Percentiles rank a stretch among this genome's conserved stretches.
Evolutionary conservation across 2,888 invertebrate species (phyloP).

Genomic region (Labia minor): DNA sequence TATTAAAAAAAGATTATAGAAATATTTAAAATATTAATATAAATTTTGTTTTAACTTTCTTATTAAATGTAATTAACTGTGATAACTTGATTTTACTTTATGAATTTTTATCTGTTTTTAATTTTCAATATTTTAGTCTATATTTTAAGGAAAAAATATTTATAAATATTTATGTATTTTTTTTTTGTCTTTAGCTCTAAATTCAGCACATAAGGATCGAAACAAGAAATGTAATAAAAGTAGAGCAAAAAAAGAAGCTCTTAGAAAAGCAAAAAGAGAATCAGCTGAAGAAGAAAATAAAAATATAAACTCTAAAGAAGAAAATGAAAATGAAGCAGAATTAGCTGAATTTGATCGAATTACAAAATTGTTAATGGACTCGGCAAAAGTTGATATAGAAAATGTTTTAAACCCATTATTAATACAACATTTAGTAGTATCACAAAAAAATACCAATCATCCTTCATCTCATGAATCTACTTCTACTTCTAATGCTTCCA

Average conservation of each 20-base stretch:
- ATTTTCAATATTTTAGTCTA: too few species aligned
- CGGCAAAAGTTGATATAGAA: background rate
- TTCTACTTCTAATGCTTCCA: background rate
- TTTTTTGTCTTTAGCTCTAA: background rate
- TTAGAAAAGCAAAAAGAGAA: background rate
- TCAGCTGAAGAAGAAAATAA: background rate
- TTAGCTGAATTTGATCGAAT: constrained; percentile 2
- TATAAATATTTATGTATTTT: too few species aligned
- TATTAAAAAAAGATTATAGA: too few species aligned
- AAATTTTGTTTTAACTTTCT: too few species aligned
- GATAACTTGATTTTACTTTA: too few species aligned
- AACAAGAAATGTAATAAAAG: constrained; percentile 3
- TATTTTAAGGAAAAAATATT: too few species aligned
- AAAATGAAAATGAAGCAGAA: background rate
- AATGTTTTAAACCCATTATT: background rate
- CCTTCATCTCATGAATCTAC: background rate
- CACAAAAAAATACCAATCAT: background rate
- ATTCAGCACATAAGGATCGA: background rate
- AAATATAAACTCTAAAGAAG: background rate
- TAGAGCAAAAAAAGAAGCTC: background rate
- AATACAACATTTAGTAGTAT: background rate
- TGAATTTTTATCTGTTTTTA: too few species aligned
- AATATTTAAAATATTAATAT: too few species aligned
- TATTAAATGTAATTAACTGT: too few species aligned
- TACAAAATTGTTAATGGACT: constrained; percentile 13